Base-by-base conservation (phyloP, 2,888 invertebrate species). In the Drosophila putrida region DNA sequence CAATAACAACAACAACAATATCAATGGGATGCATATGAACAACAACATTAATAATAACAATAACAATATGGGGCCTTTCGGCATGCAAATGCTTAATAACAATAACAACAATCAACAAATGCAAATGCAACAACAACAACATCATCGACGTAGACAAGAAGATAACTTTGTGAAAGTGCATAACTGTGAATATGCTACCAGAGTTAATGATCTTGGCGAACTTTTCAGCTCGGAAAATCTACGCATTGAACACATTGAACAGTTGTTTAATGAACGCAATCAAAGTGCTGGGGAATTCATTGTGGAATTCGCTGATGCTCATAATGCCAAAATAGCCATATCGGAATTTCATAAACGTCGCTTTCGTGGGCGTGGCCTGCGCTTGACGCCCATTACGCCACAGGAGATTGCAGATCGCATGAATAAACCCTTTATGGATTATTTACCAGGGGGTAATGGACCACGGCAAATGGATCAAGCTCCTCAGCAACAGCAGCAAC, bases 261-360 rank as follows among this genome's bases (percentile, higher is more conserved):
- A 97, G 76, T 94, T 97, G 93, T 93, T 95, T 46, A 96, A 96
- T 86, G 92, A 94, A 10, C 93, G 94, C 69, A 95, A 96, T 44
- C 94, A 95, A 88, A 96, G 96, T 0, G 95, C 95, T 0, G 98
- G 98, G 0, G 96, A 97, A 89, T 97, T 97, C 50, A 97, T 96
- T 91, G 96, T 98, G 84, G 98, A 98, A 90, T 98, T 98, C 90
- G 93, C 94, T 13, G 94, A 94, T 27, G 83, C 93, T 1, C 94
- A 95, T 46, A 97, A 97, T 88, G 96, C 97, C 2, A 93, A 95
- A 39, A 64, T 61, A 11, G 91, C 91, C 4, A 54, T 91, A 0
- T 66, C 81, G 3, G 76, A 84, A 39, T 91, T 90, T 54, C 91
- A 91, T 51, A 91, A 91, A 67, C 88, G 87, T 20, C 83, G 88